These are phyloP conservation scores for Haliclona indistincta DNA, from an alignment of 37 sponge, comb jelly and placozoan genomes.

Conservation along the genomic window DNA sequence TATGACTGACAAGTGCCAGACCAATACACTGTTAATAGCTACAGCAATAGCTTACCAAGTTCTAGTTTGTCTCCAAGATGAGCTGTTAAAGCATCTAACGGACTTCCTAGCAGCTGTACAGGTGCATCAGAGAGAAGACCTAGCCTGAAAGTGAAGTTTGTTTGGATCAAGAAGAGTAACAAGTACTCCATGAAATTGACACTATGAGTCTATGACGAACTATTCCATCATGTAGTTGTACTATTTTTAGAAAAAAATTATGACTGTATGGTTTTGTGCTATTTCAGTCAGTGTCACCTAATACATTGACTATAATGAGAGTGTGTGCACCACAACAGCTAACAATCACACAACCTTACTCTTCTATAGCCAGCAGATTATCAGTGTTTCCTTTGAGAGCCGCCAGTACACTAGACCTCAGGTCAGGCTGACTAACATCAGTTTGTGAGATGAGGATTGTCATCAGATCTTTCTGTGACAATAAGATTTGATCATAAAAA, in stretches of 20 bases:
- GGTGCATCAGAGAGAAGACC: constrained; percentile 64
- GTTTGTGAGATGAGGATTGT: constrained; percentile 47
- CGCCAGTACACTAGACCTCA: constrained; percentile 46
- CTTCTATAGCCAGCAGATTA: constrained; percentile 41
- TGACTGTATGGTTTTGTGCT: no score
- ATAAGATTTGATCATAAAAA: not conserved
- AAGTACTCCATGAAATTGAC: no score
- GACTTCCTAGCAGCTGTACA: constrained; percentile 37
- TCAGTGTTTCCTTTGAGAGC: constrained; percentile 36
- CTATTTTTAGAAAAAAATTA: not conserved
- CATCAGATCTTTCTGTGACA: constrained; percentile 56
- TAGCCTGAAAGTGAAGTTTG: constrained; percentile 27
- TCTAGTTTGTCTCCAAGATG: constrained; percentile 41
- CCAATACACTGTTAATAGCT: no score
- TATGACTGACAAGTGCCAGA: no score
- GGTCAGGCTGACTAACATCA: constrained; percentile 22
- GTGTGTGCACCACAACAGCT: not conserved
- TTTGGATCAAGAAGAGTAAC: no score
- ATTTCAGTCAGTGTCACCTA: no score
- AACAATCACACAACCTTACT: constrained; percentile 37
- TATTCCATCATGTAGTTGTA: not conserved
- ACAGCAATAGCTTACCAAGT: constrained; percentile 43
- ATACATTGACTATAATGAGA: no score
- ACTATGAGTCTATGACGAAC: not conserved
- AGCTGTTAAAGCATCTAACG: constrained; percentile 62